Conservation (phyloP, 1,140 invertebrate genomes). For the Nilaparvata lugens region DNA sequence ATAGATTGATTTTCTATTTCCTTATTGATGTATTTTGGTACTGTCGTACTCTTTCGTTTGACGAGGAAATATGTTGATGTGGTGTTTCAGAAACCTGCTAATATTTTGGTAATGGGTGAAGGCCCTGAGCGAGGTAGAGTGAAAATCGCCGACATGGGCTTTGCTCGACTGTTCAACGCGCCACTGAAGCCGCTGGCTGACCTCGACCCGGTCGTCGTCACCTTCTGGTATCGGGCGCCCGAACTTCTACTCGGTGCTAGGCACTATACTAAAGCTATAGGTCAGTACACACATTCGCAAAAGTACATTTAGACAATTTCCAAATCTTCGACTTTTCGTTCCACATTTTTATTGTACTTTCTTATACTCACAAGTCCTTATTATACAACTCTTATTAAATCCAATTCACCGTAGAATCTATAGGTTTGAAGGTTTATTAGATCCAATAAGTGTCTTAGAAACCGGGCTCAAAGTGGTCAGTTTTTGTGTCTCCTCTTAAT, state of each 20-base stretch:
- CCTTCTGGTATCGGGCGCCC: conserved; percentile 99
- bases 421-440: too few relatives aligned
- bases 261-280: conserved; percentile 98
- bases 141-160: conserved; percentile 99
- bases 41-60: too few relatives aligned
- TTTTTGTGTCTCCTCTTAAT: too few relatives aligned
- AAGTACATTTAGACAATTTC: background rate
- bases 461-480: too few relatives aligned
- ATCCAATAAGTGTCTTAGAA: too few relatives aligned
- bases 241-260: conserved; percentile 92
- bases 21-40: too few relatives aligned
- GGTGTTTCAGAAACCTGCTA: conserved; percentile 83
- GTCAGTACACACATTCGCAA: too few relatives aligned
- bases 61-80: too few relatives aligned
- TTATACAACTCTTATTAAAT: too few relatives aligned
- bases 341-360: background rate
- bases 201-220: conserved; percentile 98
- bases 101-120: conserved; percentile 99
- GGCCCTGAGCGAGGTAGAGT: conserved; percentile 92
- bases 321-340: background rate
- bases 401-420: too few relatives aligned
- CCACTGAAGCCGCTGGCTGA: conserved; percentile 90
- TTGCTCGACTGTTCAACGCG: conserved; percentile 97
- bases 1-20: too few relatives aligned
- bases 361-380: too few relatives aligned